Conservation (phyloP, 2,888 invertebrate genomes). For the Phengaris arion region DNA sequence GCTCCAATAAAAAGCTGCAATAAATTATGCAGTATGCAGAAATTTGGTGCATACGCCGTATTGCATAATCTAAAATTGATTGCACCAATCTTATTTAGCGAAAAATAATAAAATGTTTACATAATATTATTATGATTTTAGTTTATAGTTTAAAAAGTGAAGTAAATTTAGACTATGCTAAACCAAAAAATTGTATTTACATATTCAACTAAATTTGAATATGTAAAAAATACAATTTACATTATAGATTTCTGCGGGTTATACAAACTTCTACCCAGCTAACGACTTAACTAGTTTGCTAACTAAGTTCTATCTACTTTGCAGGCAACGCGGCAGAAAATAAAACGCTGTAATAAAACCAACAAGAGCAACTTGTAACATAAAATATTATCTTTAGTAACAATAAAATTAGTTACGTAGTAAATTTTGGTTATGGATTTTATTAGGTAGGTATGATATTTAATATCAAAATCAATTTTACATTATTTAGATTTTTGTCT, state of each 20-base stretch:
- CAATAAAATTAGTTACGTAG: too few species aligned
- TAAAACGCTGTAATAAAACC: background rate
- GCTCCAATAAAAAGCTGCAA: background rate
- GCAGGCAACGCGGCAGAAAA: constrained; percentile 25
- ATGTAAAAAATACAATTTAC: constrained; percentile 38
- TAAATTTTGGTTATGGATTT: too few species aligned
- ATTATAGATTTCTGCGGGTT: constrained; percentile 29
- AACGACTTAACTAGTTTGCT: constrained; percentile 25
- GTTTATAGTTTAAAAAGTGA: too few species aligned
- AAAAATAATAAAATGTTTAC: background rate
- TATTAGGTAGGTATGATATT: too few species aligned
- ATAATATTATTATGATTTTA: too few species aligned
- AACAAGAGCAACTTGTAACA: background rate
- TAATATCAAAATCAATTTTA: background rate
- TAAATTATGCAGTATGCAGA: background rate
- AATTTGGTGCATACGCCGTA: background rate
- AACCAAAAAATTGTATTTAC: background rate
- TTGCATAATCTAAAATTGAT: background rate
- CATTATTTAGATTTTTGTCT: background rate
- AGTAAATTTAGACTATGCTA: constrained; percentile 28
- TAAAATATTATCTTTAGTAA: background rate
- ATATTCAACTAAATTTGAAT: background rate
- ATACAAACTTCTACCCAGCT: constrained; percentile 15
- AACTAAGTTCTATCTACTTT: constrained; percentile 6
- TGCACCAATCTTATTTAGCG: background rate